These are phyloP conservation scores for Epinephelus awoara DNA, from an alignment of 2,797 vertebrate species.

Conservation along the genomic window DNA sequence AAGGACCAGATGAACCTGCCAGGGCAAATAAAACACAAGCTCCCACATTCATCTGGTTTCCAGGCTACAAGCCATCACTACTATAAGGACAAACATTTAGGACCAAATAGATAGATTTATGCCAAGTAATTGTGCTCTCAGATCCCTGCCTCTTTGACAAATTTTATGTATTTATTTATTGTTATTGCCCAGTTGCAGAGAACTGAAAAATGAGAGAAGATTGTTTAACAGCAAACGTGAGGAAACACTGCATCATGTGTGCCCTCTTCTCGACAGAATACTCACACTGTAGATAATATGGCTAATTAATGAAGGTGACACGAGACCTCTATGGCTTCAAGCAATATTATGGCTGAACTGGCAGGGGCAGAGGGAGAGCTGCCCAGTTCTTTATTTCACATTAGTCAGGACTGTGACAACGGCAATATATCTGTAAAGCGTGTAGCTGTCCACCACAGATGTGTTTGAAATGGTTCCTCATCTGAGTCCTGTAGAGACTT, in stretches of 20 bases:
- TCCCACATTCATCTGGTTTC: no score
- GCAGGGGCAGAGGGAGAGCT: conserved; percentile 41
- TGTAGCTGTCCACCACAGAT: conserved; percentile 38
- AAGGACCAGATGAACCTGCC: no score
- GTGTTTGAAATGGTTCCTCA: conserved; percentile 40
- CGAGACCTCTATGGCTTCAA: conserved; percentile 59
- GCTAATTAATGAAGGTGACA: conserved; percentile 73
- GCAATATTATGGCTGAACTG: conserved; percentile 61
- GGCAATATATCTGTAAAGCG: conserved; percentile 55
- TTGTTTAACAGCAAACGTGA: not conserved
- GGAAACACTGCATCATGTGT: not conserved
- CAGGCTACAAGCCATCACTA: conserved; percentile 34
- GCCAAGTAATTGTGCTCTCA: conserved; percentile 13
- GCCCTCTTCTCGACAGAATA: conserved; percentile 24
- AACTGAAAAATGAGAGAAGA: conserved; percentile 7
- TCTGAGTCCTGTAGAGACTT: conserved; percentile 22
- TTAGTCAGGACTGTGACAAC: conserved; percentile 64
- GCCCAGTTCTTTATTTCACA: conserved; percentile 60
- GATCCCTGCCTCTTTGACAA: conserved; percentile 9
- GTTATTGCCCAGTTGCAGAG: conserved; percentile 1
- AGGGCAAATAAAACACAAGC: no score
- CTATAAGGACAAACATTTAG: conserved; percentile 50
- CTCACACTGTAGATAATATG: conserved; percentile 53
- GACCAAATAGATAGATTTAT: conserved; percentile 31
- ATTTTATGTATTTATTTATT: conserved; percentile 29